Percentiles rank a stretch among this genome's conserved stretches.
These are phyloP conservation scores for Bradypodion ventrale DNA, from an alignment of 2,797 vertebrate species.

Conservation along the genomic window DNA sequence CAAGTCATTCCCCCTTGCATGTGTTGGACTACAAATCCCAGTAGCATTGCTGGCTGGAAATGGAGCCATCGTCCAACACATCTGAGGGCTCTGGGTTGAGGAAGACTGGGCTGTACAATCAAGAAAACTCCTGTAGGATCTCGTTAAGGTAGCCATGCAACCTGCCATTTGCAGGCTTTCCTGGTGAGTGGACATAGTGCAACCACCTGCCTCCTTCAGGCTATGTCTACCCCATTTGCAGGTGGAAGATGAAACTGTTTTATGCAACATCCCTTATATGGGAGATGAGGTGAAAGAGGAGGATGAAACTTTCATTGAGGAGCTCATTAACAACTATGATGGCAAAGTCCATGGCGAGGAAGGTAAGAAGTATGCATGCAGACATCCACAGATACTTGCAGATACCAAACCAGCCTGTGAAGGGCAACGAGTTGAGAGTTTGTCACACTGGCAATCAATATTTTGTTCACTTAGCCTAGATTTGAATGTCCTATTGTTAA, in stretches of 20 bases:
- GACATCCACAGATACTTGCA: background rate
- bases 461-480: too few relatives aligned
- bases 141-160: background rate
- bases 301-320: constrained; percentile 96
- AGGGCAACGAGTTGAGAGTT: too few relatives aligned
- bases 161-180: constrained; percentile 4
- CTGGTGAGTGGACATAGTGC: constrained; percentile 10
- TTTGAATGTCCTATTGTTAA: background rate
- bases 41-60: background rate
- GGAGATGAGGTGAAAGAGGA: constrained; percentile 96
- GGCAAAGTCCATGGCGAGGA: constrained; percentile 90
- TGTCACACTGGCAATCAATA: background rate
- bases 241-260: constrained; percentile 97
- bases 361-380: constrained; percentile 67
- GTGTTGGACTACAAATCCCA: background rate
- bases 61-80: background rate
- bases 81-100: background rate
- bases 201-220: background rate
- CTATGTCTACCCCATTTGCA: constrained; percentile 62
- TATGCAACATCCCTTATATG: constrained; percentile 99
- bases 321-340: constrained; percentile 97
- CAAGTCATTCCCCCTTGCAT: background rate
- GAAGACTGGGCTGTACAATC: background rate
- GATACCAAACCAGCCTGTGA: background rate
- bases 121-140: background rate